Evolutionary conservation across 2,888 invertebrate genomes (phyloP).

Genomic region (Bombylius discolor): DNA sequence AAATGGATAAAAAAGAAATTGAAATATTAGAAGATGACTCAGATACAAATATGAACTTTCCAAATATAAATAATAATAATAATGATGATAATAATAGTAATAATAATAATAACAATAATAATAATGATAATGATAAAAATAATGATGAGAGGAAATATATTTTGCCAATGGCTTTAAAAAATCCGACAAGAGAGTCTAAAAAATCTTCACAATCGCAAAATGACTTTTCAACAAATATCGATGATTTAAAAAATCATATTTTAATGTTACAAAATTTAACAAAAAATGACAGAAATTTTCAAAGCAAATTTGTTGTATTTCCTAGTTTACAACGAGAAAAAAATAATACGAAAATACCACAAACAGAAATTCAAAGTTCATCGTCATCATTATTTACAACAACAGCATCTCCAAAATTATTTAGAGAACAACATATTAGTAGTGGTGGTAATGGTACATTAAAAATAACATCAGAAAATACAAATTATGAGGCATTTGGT

Average conservation of each 20-base stretch:
- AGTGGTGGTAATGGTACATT: too few species aligned
- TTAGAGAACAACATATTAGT: background rate
- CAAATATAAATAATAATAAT: background rate
- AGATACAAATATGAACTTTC: slow-evolving; percentile 24
- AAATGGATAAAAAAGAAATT: slow-evolving; percentile 35
- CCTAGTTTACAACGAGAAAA: slow-evolving; percentile 32
- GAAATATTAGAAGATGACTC: slow-evolving; percentile 29
- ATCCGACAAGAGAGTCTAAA: slow-evolving; percentile 26
- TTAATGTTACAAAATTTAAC: slow-evolving; percentile 35
- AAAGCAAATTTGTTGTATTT: slow-evolving; percentile 36
- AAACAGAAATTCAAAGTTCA: slow-evolving; percentile 16
- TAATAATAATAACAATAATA: too few species aligned
- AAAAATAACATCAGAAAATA: background rate
- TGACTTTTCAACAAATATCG: slow-evolving; percentile 31
- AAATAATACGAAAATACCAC: slow-evolving; percentile 3
- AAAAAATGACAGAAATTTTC: slow-evolving; percentile 33
- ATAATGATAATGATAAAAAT: too few species aligned
- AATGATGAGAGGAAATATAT: slow-evolving; percentile 31
- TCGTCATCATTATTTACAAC: slow-evolving; percentile 14
- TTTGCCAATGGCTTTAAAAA: slow-evolving; percentile 35
- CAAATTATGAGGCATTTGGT: too few species aligned
- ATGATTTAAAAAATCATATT: slow-evolving; percentile 35
- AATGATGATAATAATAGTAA: too few species aligned
- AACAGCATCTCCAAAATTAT: background rate
- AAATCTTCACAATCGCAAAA: slow-evolving; percentile 10